Percentiles rank a stretch among this genome's conserved stretches.
These are phyloP conservation scores for Drosophila prolongata DNA, from an alignment of 2,888 invertebrate species.

Conservation along the genomic window DNA sequence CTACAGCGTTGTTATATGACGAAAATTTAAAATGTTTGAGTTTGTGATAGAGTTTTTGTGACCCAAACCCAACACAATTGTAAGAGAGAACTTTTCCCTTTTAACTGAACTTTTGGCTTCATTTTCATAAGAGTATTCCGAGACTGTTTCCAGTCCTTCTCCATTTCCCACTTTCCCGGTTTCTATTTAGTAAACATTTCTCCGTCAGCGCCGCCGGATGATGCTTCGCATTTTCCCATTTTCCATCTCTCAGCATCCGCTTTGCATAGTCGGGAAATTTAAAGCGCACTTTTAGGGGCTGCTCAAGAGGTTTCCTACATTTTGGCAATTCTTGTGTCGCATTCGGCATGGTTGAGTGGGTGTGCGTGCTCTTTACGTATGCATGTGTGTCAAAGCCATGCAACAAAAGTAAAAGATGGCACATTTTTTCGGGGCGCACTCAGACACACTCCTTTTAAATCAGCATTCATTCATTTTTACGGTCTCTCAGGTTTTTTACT, in stretches of 20 bases:
- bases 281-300: conserved; percentile 39
- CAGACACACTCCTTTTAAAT: conserved; percentile 35
- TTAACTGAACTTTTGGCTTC: conserved; percentile 13
- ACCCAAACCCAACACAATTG: not conserved
- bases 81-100: conserved; percentile 11
- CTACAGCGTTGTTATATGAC: no score
- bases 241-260: conserved; percentile 31
- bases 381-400: conserved; percentile 70
- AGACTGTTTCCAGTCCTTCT: conserved; percentile 11
- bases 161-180: conserved; percentile 10
- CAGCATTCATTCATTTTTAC: conserved; percentile 52
- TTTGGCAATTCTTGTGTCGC: conserved; percentile 47
- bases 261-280: conserved; percentile 36
- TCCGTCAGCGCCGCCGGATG: conserved; percentile 14
- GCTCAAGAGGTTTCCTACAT: conserved; percentile 36
- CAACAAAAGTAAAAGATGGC: conserved; percentile 43
- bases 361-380: conserved; percentile 25
- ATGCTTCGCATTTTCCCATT: conserved; percentile 26
- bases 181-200: conserved; percentile 23
- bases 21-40: not conserved
- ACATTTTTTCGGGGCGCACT: conserved; percentile 43
- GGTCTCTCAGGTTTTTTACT: conserved; percentile 23
- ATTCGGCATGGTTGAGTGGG: conserved; percentile 29
- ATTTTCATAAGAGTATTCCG: conserved; percentile 20
- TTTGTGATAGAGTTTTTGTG: no score